These are phyloP conservation scores for Carduelis carduelis DNA, from an alignment of 2,797 vertebrate genomes.

Conservation along the genomic window DNA sequence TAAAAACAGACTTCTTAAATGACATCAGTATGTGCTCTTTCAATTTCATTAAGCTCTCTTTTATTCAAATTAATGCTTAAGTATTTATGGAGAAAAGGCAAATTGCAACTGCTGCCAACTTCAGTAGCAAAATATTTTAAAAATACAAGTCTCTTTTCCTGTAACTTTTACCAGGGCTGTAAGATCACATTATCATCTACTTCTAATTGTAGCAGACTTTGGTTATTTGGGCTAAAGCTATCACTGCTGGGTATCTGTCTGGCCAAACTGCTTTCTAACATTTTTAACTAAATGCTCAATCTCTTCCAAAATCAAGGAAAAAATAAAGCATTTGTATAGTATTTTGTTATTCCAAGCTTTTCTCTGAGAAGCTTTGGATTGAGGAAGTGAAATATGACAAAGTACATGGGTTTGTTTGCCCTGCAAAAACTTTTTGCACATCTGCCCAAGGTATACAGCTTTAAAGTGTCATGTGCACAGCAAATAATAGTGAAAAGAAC, in stretches of 20 bases:
- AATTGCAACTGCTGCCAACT: background rate
- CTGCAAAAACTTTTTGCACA: background rate
- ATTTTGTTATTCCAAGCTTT: background rate
- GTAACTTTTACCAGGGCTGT: background rate
- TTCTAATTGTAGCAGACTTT: background rate
- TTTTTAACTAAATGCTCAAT: background rate
- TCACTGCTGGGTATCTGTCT: background rate
- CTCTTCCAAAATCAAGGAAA: background rate
- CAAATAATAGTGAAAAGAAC: background rate
- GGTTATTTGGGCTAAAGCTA: background rate
- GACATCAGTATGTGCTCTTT: background rate
- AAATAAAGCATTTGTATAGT: background rate
- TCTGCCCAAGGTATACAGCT: background rate
- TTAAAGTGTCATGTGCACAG: fast-evolving
- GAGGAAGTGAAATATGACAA: background rate
- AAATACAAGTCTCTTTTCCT: background rate
- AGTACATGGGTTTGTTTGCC: fast-evolving
- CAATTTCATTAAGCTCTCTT: background rate
- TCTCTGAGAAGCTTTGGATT: background rate
- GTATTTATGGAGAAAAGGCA: background rate
- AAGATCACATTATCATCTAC: background rate
- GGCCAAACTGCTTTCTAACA: background rate
- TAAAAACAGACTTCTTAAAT: background rate
- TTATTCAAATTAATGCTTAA: background rate
- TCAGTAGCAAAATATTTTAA: background rate